These are phyloP conservation scores for Liodrosophila aerea DNA, from an alignment of 2,888 invertebrate genomes.

Conservation along the genomic window DNA sequence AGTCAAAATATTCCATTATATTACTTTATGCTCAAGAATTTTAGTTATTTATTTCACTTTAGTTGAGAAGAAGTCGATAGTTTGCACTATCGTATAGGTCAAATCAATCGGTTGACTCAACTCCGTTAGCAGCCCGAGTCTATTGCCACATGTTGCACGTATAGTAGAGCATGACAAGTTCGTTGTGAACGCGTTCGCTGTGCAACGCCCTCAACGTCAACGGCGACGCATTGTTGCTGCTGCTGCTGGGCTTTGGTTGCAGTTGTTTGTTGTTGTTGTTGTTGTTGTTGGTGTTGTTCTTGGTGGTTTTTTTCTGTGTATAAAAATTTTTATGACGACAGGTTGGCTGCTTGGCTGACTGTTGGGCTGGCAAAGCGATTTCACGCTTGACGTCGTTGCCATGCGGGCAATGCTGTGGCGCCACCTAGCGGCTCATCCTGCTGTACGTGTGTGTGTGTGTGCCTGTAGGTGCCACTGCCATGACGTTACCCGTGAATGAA, in stretches of 20 bases:
- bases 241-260: constrained; percentile 11
- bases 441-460: constrained; percentile 18
- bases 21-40: too few relatives aligned
- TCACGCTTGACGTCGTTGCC: constrained; percentile 64
- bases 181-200: constrained; percentile 14
- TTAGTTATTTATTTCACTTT: too few relatives aligned
- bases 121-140: too few relatives aligned
- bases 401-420: constrained; percentile 51
- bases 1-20: too few relatives aligned
- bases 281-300: constrained; percentile 31
- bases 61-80: too few relatives aligned
- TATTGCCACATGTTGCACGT: not conserved
- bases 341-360: constrained; percentile 46
- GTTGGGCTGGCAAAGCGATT: constrained; percentile 66
- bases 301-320: constrained; percentile 48
- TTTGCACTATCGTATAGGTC: too few relatives aligned
- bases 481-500: constrained; percentile 45
- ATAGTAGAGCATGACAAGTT: constrained; percentile 25
- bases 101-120: not conserved
- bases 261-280: constrained; percentile 29
- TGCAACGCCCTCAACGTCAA: constrained; percentile 34
- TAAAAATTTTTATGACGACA: constrained; percentile 75
- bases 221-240: constrained; percentile 52
- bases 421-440: constrained; percentile 62
- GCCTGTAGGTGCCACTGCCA: constrained; percentile 15